A percentile compares a stretch with the other conserved stretches of the same genome.
Conservation (phyloP, 2,797 vertebrate species). For the Fistularia tabacaria region DNA sequence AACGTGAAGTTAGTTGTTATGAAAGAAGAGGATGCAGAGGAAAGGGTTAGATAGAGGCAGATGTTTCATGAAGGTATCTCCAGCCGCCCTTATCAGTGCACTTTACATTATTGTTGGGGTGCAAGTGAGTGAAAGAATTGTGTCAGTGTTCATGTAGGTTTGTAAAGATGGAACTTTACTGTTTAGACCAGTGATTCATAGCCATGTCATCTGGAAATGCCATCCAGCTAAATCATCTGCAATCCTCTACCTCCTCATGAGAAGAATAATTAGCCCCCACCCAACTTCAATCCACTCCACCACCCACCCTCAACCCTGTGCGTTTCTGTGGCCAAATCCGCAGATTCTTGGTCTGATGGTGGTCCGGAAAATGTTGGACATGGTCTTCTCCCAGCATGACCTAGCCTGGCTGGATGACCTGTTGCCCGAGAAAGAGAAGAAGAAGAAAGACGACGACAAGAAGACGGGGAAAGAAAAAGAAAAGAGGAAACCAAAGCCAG, state of each 20-base stretch:
- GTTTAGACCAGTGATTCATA: constrained; percentile 2
- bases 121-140: neutral
- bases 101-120: too few relatives aligned
- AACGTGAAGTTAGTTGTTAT: too few relatives aligned
- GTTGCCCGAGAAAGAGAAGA: constrained; percentile 91
- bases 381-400: constrained; percentile 93
- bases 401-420: constrained; percentile 95
- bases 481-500: constrained; percentile 74
- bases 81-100: too few relatives aligned
- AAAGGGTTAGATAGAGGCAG: too few relatives aligned
- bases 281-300: too few relatives aligned
- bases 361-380: constrained; percentile 87
- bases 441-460: constrained; percentile 83
- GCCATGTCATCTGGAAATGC: constrained; percentile 11
- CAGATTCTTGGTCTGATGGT: constrained; percentile 92
- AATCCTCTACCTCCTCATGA: constrained; percentile 2
- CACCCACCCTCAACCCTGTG: neutral
- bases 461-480: constrained; percentile 77
- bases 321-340: constrained; percentile 1
- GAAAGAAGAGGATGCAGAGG: too few relatives aligned
- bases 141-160: too few relatives aligned
- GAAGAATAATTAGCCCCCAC: constrained; percentile 1
- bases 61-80: too few relatives aligned
- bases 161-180: constrained; percentile 2
- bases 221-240: constrained; percentile 14